phyloP scores from a whole-genome alignment of 2,888 invertebrate genomes.

The Limenitis arthemis region DNA sequence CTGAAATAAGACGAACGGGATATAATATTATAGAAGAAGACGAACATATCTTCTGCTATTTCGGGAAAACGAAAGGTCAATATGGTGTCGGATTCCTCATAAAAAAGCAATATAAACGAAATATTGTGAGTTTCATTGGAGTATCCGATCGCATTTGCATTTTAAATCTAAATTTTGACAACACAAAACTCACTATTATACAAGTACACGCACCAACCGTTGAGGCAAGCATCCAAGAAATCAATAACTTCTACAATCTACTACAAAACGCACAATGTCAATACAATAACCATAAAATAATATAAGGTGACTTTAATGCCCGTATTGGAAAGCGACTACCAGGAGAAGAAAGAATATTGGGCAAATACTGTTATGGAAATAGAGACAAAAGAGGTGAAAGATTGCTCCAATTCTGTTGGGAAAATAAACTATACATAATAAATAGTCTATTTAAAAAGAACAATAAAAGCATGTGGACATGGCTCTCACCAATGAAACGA shows the following conservation, averaged over 20 bases:
- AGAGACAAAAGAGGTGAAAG: constrained; percentile 21
- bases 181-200: constrained; percentile 5
- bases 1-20: constrained; percentile 8
- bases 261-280: too few relatives aligned
- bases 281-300: not conserved
- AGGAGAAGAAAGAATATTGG: constrained; percentile 14
- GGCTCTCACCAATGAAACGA: constrained; percentile 10
- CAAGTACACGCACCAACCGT: constrained; percentile 6
- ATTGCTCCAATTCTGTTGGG: constrained; percentile 15
- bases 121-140: constrained; percentile 11
- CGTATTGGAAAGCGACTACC: constrained; percentile 6
- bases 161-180: constrained; percentile 7
- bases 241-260: not conserved
- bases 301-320: too few relatives aligned
- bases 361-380: constrained; percentile 18
- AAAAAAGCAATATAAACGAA: constrained; percentile 9
- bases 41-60: constrained; percentile 11
- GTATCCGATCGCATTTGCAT: constrained; percentile 6
- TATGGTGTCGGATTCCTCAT: constrained; percentile 15
- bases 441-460: constrained; percentile 20
- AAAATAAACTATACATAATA: constrained; percentile 15
- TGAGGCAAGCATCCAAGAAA: not conserved
- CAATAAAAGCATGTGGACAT: constrained; percentile 12
- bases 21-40: constrained; percentile 10
- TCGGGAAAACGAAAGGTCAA: constrained; percentile 12